Conservation (phyloP, 2,797 vertebrate species). For the Cynodonichthys magdalenae region DNA sequence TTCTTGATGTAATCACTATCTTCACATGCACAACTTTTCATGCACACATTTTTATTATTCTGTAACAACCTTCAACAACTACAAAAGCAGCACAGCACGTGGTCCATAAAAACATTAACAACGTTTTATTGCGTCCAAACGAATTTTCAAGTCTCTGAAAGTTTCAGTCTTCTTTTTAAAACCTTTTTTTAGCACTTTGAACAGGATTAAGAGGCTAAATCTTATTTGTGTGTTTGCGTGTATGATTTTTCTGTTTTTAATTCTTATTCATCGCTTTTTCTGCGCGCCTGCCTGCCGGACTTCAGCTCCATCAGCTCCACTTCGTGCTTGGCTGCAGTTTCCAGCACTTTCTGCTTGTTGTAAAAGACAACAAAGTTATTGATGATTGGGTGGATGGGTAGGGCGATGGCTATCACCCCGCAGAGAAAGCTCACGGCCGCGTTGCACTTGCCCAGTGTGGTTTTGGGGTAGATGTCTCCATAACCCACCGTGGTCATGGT, state of each 20-base stretch:
- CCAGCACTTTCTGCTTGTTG: conserved; percentile 94
- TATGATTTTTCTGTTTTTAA: not conserved
- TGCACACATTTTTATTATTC: conserved; percentile 40
- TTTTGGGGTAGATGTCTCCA: conserved; percentile 97
- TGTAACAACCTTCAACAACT: conserved; percentile 61
- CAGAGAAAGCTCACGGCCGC: conserved; percentile 97
- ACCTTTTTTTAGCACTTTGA: not conserved
- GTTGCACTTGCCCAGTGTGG: conserved; percentile 93
- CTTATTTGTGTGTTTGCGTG: not conserved
- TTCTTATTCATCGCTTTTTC: conserved; percentile 50
- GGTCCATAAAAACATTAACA: not conserved
- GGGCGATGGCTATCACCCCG: conserved; percentile 94
- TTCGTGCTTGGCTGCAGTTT: conserved; percentile 94
- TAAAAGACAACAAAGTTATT: conserved; percentile 98
- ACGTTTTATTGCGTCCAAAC: conserved; percentile 7
- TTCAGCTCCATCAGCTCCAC: conserved; percentile 95
- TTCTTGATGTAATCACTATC: not conserved
- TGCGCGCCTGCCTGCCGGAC: conserved; percentile 67
- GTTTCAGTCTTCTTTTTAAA: not conserved
- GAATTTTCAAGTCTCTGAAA: not conserved
- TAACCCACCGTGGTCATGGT: conserved; percentile 99
- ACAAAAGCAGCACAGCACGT: conserved; percentile 22
- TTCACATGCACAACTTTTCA: conserved; percentile 21
- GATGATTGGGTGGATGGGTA: conserved; percentile 97
- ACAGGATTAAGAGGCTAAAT: not conserved